Conservation (phyloP, 2,113 vertebrate genomes). For the Labrus mixtus region DNA sequence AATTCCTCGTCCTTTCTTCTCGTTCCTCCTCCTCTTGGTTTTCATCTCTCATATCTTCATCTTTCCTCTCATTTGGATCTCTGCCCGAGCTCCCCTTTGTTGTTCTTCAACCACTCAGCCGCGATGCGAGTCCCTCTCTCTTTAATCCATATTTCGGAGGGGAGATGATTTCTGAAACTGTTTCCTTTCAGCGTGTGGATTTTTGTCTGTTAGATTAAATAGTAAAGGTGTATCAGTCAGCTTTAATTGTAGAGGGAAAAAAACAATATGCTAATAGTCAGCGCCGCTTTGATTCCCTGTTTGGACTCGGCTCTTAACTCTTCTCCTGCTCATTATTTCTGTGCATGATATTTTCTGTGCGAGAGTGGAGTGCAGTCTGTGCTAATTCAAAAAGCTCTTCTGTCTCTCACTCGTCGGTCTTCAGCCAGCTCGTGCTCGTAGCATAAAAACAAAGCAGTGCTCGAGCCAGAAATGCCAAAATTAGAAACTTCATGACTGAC, state of each 20-base stretch:
- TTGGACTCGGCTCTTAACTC: neutral
- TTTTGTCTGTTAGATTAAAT: slow-evolving; percentile 18
- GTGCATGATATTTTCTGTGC: slow-evolving; percentile 7
- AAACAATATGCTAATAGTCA: neutral
- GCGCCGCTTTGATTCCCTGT: neutral
- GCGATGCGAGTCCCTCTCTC: slow-evolving; percentile 24
- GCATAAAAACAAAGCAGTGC: slow-evolving; percentile 59
- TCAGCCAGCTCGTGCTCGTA: slow-evolving; percentile 40
- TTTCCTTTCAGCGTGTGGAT: neutral
- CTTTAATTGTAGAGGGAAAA: neutral
- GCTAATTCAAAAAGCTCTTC: slow-evolving; percentile 52
- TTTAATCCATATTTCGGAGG: slow-evolving; percentile 44
- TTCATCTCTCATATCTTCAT: slow-evolving; percentile 69
- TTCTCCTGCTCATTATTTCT: slow-evolving; percentile 13
- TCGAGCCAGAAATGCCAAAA: slow-evolving; percentile 60
- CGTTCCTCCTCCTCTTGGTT: slow-evolving; percentile 38
- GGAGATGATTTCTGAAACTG: slow-evolving; percentile 18
- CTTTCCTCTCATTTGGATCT: slow-evolving; percentile 57
- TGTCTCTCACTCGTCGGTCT: slow-evolving; percentile 29
- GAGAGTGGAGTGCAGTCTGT: slow-evolving; percentile 26
- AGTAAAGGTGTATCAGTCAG: slow-evolving; percentile 16
- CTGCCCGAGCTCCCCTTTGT: slow-evolving; percentile 45
- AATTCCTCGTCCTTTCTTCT: slow-evolving; percentile 46
- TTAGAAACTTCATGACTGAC: slow-evolving; percentile 67
- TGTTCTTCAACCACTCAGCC: slow-evolving; percentile 47